These are phyloP conservation scores for Coecobrya sp. DNA, from an alignment of 2,888 invertebrate genomes.

Conservation along the genomic window DNA sequence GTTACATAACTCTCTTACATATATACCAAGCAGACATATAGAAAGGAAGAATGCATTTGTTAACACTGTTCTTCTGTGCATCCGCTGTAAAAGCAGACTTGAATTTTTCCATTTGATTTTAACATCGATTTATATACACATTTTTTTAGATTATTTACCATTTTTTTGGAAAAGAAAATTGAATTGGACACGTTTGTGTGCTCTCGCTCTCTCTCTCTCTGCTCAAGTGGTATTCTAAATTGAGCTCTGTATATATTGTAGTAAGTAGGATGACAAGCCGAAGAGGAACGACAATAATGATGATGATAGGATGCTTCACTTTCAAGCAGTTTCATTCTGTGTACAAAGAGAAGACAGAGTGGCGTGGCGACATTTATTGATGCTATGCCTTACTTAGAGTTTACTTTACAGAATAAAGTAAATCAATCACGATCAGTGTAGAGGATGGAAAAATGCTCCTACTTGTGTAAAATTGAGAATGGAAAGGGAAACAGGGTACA, in stretches of 20 bases:
- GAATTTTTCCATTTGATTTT: background rate
- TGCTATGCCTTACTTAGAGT: conserved; percentile 15
- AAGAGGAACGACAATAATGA: background rate
- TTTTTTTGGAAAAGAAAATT: conserved; percentile 12
- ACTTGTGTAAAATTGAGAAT: background rate
- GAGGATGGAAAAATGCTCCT: background rate
- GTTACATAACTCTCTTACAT: no score
- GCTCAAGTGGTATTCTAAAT: background rate
- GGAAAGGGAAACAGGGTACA: background rate
- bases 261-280: background rate
- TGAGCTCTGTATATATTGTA: background rate
- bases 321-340: background rate
- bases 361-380: conserved; percentile 38
- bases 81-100: no score
- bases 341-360: background rate
- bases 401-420: conserved; percentile 43
- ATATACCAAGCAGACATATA: background rate
- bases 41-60: no score
- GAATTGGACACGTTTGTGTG: conserved; percentile 23
- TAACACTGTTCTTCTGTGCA: no score
- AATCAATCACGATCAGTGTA: conserved; percentile 46
- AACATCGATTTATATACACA: background rate
- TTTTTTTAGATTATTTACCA: conserved; percentile 23
- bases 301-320: background rate
- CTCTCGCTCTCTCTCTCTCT: background rate